Evolutionary conservation across 2,113 vertebrate genomes (phyloP), one percentile per base, ranked within the genome.

Genomic region (Tylochromis polylepis): DNA sequence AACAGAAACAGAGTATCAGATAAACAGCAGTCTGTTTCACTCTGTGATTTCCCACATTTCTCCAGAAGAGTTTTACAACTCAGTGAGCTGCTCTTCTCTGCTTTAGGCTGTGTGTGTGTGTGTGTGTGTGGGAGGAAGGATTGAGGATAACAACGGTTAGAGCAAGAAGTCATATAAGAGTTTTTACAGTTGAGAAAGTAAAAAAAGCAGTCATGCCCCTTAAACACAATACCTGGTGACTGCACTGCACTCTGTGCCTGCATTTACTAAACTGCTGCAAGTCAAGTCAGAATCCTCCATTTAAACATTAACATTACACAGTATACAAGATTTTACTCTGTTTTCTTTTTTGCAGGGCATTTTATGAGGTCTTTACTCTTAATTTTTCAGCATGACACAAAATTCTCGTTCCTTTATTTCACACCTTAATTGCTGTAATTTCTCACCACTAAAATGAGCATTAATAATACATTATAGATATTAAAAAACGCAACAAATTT

Each of bases 11-110:
- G 8, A 58, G 16, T 27, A 15, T 41, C 11, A 87, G 84, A 88
- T 89, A 86, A 91, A 84, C 79, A 85, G 16, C 27, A 75, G 84
- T 85, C 59, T 24, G 65, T 80, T 88, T 81, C 81, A 60, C 88
- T 78, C 58, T 4, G 46, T 86, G 83, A 84, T 83, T 91, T 86
- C 31, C 56, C 78, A 55, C 81, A 60, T 87, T 78, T 90, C 16
- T 57, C 56, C 18, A 38, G 81, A 83, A 59, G 3, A 46, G 59
- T 87, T 85, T 57, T 8, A 59, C 55, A 43, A 80, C 82, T 84
- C 81, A 38, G 49, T 22, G 80, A 88, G 81, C 82, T 11, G 84
- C 11, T 82, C 67, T 20, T 46, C 24, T 89, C 62, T 6, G 16
- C 81, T 82, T 82, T 41, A 27, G 67, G 29, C 67, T 83, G 10